Base-by-base conservation (phyloP, 2,888 invertebrate genomes). In the Sinodicranocentrus sp. region DNA sequence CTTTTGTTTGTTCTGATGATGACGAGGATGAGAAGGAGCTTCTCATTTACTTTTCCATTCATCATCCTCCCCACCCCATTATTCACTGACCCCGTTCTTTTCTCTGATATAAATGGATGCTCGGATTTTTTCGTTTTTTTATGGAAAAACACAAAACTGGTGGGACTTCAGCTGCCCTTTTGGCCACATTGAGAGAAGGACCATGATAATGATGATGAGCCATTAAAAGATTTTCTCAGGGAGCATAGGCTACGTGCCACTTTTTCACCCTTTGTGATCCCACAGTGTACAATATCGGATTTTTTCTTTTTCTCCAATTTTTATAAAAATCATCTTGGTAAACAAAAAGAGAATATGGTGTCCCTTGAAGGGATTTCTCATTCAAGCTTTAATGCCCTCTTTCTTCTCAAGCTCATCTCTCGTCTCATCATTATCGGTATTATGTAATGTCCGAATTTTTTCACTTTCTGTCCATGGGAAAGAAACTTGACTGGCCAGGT, bases 131-230 rank as follows among this genome's bases (percentile, higher is more conserved):
- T 33, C 33, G 15, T 23, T 78, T 68, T 68, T 70, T 52, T 21
- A 17, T 71, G 59, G 52, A 72, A 79, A 75, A 71, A 33, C 10
- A 10, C 33, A 3, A 10, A 10, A 33, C 3, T 33, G 73, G 77
- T 84, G 86, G 75, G 86, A 86, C 86, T 85, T 86, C 86, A 86
- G 86, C 86, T 86, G 86, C 86, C 86, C 83, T 83, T 86, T 83
- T 75, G 82, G 76, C 76, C 76, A 76, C 76, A 76, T 76, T 73
- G 63, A 61, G 43, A 73, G 44, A 73, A 44, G n/a, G 44, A 8
- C 15, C 13, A 44, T 44, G 44, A 39, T 39, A 39, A 39, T 13
- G 5, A 39, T 39, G 13, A 5, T 39, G 39, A 8, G 52, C 17
- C 6, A 19, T 52, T 8, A 52, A 19, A 48, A 21, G 21, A 57